Percentiles rank a stretch among this genome's conserved stretches.
These are phyloP conservation scores for Phrynosoma blainvillii DNA, from an alignment of 2,113 vertebrate species.

Conservation along the genomic window DNA sequence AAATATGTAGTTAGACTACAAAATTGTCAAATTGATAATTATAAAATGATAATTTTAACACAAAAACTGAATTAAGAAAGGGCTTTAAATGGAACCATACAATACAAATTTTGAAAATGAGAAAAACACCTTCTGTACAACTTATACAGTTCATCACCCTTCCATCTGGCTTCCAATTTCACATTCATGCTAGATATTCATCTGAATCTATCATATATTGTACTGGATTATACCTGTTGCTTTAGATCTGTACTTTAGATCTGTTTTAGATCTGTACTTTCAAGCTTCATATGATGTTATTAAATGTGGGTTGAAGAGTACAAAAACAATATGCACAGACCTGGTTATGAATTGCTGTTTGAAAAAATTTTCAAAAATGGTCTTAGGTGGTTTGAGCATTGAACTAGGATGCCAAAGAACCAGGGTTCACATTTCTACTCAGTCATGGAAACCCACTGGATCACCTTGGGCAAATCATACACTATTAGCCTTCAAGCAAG, in stretches of 20 bases:
- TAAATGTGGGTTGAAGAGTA: not conserved
- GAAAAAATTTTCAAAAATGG: too few relatives aligned
- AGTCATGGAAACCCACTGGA: too few relatives aligned
- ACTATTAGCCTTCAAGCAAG: too few relatives aligned
- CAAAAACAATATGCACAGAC: not conserved
- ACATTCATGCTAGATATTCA: not conserved
- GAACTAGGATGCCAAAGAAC: too few relatives aligned
- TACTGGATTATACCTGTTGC: not conserved
- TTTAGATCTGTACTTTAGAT: not conserved
- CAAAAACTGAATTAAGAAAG: not conserved
- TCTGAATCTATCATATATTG: not conserved
- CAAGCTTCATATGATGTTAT: not conserved
- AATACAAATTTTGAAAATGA: not conserved
- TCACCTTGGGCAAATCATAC: not conserved
- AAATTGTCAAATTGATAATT: not conserved
- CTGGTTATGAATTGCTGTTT: not conserved
- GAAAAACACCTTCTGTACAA: not conserved
- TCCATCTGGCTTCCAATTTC: not conserved
- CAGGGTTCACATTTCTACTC: not conserved
- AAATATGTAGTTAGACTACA: not conserved
- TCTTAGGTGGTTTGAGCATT: too few relatives aligned
- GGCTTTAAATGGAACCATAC: not conserved
- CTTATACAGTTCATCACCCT: not conserved
- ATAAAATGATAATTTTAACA: not conserved
- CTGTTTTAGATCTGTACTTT: not conserved